phyloP scores from a whole-genome alignment of 2,113 vertebrate genomes.

The Upupa epops region DNA sequence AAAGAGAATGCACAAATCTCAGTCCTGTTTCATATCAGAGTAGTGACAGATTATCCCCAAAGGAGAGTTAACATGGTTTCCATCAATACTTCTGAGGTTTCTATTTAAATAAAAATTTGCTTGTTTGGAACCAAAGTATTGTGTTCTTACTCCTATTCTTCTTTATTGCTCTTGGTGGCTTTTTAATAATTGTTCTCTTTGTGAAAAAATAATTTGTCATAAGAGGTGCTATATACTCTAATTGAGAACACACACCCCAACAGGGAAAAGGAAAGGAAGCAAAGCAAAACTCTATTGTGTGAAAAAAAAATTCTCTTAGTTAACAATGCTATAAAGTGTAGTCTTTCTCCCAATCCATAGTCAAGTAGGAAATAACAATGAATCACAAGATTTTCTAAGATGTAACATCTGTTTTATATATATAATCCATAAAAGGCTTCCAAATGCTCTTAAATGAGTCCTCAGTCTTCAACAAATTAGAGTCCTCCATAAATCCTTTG shows the following conservation, averaged over 20 bases:
- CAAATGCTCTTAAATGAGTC: slow-evolving; percentile 22
- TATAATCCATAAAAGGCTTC: slow-evolving; percentile 18
- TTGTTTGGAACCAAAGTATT: slow-evolving; percentile 2
- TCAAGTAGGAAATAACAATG: slow-evolving; percentile 34
- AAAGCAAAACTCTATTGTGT: not conserved
- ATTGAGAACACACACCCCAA: slow-evolving; percentile 1
- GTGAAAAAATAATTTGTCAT: not conserved
- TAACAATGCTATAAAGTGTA: not conserved
- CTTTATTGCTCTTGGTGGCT: not conserved
- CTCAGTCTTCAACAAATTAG: slow-evolving; percentile 32
- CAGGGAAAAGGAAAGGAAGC: not conserved
- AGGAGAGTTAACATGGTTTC: not conserved
- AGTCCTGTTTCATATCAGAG: not conserved
- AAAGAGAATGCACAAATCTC: not conserved
- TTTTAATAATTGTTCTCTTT: slow-evolving; percentile 4
- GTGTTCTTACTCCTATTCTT: not conserved
- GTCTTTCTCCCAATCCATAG: not conserved
- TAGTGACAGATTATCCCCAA: not conserved
- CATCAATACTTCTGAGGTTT: not conserved
- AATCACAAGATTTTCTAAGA: not conserved
- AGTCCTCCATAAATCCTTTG: slow-evolving; percentile 17
- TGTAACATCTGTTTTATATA: slow-evolving; percentile 36
- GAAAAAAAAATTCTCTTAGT: not conserved
- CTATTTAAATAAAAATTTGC: not conserved
- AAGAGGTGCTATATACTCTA: slow-evolving; percentile 12